These are phyloP conservation scores for Drosophila melanosoma DNA, from an alignment of 2,888 invertebrate genomes.

Conservation along the genomic window DNA sequence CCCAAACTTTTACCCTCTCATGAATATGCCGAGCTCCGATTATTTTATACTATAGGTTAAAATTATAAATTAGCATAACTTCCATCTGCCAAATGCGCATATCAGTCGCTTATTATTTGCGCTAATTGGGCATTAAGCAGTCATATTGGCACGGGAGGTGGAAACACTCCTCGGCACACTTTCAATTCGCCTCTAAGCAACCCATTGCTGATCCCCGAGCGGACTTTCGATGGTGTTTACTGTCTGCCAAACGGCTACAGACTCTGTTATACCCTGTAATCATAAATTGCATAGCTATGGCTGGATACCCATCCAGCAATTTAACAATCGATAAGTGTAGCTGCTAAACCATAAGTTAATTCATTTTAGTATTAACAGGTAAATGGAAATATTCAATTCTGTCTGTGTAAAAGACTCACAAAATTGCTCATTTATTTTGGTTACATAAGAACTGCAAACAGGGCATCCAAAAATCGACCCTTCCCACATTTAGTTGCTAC, in stretches of 20 bases:
- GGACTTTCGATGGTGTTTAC: constrained; percentile 54
- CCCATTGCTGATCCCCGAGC: constrained; percentile 13
- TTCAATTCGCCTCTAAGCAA: constrained; percentile 1
- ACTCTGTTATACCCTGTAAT: constrained; percentile 12
- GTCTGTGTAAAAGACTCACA: not conserved
- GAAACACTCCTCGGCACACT: constrained; percentile 9
- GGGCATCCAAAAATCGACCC: constrained; percentile 8
- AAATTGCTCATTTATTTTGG: not conserved
- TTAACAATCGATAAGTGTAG: not conserved
- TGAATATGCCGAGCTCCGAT: constrained; percentile 51
- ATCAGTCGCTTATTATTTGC: constrained; percentile 51
- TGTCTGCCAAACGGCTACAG: constrained; percentile 40
- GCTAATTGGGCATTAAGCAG: constrained; percentile 66
- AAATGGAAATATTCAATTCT: not conserved
- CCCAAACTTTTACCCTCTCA: constrained; percentile 41
- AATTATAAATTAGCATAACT: constrained; percentile 72
- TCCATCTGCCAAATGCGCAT: constrained; percentile 63
- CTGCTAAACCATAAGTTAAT: not conserved
- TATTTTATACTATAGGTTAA: constrained; percentile 43
- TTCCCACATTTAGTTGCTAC: not conserved
- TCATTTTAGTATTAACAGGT: not conserved
- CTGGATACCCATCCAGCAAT: not conserved
- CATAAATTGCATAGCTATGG: not conserved
- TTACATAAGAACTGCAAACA: not conserved
- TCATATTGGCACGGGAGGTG: constrained; percentile 24